phyloP scores from a whole-genome alignment of 2,797 vertebrate species.

The Eremophila alpestris region DNA sequence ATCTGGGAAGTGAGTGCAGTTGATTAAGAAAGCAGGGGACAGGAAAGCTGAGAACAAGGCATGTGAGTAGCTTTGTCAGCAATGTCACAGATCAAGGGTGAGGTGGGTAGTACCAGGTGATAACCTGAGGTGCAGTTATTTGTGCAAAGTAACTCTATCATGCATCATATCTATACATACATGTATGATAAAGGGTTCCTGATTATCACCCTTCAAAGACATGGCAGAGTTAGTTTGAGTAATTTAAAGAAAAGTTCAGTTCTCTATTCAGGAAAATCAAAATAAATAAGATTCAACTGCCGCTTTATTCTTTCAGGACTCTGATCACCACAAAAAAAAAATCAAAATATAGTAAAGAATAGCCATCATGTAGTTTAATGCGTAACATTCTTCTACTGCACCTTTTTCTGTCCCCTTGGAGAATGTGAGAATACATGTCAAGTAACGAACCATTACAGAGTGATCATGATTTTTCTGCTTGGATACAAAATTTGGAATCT shows the following conservation, averaged over 20 bases:
- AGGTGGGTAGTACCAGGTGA: not conserved
- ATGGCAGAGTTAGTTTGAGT: not conserved
- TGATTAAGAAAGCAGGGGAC: not conserved
- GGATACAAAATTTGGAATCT: not conserved
- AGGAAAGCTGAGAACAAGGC: not conserved
- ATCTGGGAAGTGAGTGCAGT: not conserved
- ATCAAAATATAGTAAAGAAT: not conserved
- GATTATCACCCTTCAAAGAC: not conserved
- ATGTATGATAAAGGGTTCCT: not conserved
- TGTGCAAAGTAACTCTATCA: not conserved
- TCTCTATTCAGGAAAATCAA: not conserved
- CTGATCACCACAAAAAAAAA: not conserved
- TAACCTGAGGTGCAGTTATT: not conserved
- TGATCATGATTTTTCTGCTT: not conserved
- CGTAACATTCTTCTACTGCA: not conserved
- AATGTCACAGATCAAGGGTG: not conserved
- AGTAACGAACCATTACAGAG: not conserved
- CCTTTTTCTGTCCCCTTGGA: not conserved
- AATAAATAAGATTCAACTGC: not conserved
- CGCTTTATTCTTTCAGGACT: not conserved
- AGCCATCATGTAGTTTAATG: not conserved
- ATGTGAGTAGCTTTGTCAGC: not conserved
- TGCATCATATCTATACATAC: accelerated
- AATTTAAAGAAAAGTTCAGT: not conserved
- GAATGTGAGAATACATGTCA: not conserved